A percentile compares a stretch with the other conserved stretches of the same genome.
These are phyloP conservation scores for Paramormyrops kingsleyae DNA, from an alignment of 2,113 vertebrate species.

Conservation along the genomic window DNA sequence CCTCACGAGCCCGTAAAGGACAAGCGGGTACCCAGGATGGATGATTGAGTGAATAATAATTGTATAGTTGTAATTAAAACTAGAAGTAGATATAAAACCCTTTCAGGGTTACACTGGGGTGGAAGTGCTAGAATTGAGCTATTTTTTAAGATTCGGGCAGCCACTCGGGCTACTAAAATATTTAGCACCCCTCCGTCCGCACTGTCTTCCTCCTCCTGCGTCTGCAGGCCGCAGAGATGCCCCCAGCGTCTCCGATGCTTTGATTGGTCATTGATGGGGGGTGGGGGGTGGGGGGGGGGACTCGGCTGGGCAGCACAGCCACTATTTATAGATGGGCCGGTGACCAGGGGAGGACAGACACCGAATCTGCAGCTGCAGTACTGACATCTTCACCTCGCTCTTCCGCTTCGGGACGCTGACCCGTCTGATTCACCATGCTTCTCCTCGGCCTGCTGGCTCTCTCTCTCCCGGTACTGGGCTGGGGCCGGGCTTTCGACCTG, in stretches of 20 bases:
- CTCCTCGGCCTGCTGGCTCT: slow-evolving; percentile 24
- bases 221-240: slow-evolving; percentile 59
- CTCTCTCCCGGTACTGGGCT: slow-evolving; percentile 30
- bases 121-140: neutral
- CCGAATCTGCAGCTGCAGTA: slow-evolving; percentile 2
- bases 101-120: neutral
- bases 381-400: neutral
- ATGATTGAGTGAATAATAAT: neutral
- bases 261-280: slow-evolving; percentile 62
- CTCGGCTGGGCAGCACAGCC: slow-evolving; percentile 27
- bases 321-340: slow-evolving; percentile 49
- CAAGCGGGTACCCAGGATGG: neutral
- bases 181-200: neutral
- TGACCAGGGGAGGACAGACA: slow-evolving; percentile 10
- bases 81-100: neutral
- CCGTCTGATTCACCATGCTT: slow-evolving; percentile 39
- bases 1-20: neutral
- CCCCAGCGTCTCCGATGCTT: slow-evolving; percentile 57
- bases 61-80: neutral
- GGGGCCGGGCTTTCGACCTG: slow-evolving; percentile 62
- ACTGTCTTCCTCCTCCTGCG: slow-evolving; percentile 27
- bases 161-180: neutral
- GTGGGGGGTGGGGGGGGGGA: slow-evolving; percentile 43
- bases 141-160: neutral
- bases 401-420: slow-evolving; percentile 20